phyloP scores from a whole-genome alignment of 2,888 invertebrate genomes.

The Parapristionchus giblindavisi region DNA sequence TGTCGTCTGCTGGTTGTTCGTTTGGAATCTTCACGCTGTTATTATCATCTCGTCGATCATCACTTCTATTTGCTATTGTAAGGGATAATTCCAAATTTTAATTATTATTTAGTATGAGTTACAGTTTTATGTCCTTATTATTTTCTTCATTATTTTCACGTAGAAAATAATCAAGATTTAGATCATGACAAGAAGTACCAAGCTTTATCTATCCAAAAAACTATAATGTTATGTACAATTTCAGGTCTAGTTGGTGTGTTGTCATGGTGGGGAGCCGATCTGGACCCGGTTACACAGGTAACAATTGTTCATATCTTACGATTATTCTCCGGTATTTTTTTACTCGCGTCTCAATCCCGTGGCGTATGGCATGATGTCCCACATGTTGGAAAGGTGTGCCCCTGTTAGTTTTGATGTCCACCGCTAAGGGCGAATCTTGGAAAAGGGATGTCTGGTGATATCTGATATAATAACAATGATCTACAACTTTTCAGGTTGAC shows the following conservation, averaged over 20 bases:
- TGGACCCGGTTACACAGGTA: conserved; percentile 66
- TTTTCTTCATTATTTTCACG: too few species aligned
- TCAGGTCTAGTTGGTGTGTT: conserved; percentile 65
- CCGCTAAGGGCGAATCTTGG: too few species aligned
- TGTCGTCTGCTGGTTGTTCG: conserved; percentile 60
- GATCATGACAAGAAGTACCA: too few species aligned
- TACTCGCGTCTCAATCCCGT: not conserved
- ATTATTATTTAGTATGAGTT: conserved; percentile 1
- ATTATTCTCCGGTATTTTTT: too few species aligned
- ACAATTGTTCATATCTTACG: too few species aligned
- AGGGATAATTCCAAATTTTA: conserved; percentile 32
- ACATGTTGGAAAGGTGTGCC: too few species aligned
- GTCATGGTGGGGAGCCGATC: conserved; percentile 67
- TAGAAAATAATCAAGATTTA: too few species aligned
- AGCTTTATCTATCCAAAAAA: too few species aligned
- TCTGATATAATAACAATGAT: too few species aligned
- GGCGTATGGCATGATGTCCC: too few species aligned
- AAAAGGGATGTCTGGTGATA: too few species aligned
- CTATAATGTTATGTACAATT: not conserved
- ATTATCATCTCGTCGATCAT: conserved; percentile 61
- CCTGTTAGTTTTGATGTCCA: too few species aligned
- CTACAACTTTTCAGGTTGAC: conserved; percentile 52
- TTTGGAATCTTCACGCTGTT: conserved; percentile 61
- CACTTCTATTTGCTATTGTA: conserved; percentile 65
- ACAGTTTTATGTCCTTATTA: not conserved